A percentile compares a stretch with the other conserved stretches of the same genome.
phyloP scores from a whole-genome alignment of 2,113 vertebrate genomes.

The Scomber scombrus region DNA sequence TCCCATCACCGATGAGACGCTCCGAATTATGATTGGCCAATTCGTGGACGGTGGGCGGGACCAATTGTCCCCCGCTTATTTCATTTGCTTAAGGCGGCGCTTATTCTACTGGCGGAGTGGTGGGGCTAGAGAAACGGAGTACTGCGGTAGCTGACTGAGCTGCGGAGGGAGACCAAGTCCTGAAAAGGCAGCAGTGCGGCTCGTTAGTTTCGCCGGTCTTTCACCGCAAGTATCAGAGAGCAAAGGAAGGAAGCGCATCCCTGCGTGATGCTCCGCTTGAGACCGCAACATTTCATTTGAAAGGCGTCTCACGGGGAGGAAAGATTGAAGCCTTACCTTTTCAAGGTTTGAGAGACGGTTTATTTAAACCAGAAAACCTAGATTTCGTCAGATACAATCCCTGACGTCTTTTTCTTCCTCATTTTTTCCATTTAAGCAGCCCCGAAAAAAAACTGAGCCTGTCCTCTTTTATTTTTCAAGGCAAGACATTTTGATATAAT shows the following conservation, averaged over 20 bases:
- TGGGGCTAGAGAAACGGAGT: conserved; percentile 65
- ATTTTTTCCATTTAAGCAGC: conserved; percentile 28
- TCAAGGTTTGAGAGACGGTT: conserved; percentile 62
- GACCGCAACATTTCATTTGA: conserved; percentile 79
- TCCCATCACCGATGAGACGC: conserved; percentile 47
- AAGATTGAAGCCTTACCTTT: conserved; percentile 52
- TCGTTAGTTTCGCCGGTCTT: conserved; percentile 80
- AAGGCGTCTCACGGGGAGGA: conserved; percentile 59
- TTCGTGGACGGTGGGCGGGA: conserved; percentile 51
- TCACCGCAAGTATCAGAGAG: conserved; percentile 78
- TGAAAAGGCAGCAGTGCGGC: conserved; percentile 71
- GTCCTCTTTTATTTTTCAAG: conserved; percentile 68
- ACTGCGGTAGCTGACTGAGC: conserved; percentile 74
- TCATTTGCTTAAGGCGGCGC: conserved; percentile 68
- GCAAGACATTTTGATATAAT: conserved; percentile 70
- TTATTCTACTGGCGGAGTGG: conserved; percentile 80
- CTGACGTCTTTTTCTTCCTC: conserved; percentile 28
- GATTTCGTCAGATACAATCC: conserved; percentile 10
- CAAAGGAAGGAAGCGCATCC: conserved; percentile 71
- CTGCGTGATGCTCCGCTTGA: conserved; percentile 84
- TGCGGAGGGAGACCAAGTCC: conserved; percentile 78
- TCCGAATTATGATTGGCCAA: conserved; percentile 71
- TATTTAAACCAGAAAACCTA: conserved; percentile 31
- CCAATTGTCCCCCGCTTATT: background rate
- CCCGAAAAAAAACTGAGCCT: conserved; percentile 43